Conservation (phyloP, 2,888 invertebrate genomes). For the Caenorhabditis sp. region DNA sequence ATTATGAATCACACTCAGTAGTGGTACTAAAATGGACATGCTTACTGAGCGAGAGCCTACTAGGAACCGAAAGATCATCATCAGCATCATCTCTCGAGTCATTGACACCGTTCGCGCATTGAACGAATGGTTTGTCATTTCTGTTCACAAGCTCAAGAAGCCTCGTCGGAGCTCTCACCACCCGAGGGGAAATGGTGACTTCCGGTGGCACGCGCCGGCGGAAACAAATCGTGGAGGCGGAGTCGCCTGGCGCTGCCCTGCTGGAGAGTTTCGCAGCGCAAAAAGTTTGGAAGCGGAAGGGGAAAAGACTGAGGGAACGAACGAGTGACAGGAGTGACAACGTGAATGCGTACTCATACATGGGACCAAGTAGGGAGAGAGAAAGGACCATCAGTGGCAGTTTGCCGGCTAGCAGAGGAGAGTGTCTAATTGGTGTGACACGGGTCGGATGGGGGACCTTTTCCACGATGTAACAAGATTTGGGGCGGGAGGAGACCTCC, state of each 20-base stretch:
- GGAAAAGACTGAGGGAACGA: slow-evolving; percentile 20
- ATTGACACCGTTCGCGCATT: too few relatives aligned
- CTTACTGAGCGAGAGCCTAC: too few relatives aligned
- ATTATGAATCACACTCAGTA: slow-evolving; percentile 37
- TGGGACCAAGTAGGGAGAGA: slow-evolving; percentile 1
- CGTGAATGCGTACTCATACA: slow-evolving; percentile 30
- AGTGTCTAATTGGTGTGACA: slow-evolving; percentile 55
- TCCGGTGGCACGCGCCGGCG: slow-evolving; percentile 49
- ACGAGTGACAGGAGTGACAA: slow-evolving; percentile 53
- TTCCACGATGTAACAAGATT: slow-evolving; percentile 50
- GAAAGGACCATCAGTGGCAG: slow-evolving; percentile 31
- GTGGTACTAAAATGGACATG: slow-evolving; percentile 16
- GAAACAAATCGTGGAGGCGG: slow-evolving; percentile 50
- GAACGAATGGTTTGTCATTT: too few relatives aligned
- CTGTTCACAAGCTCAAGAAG: slow-evolving; percentile 28
- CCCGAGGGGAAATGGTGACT: slow-evolving; percentile 49
- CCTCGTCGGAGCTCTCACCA: slow-evolving; percentile 27
- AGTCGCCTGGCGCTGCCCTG: slow-evolving; percentile 40
- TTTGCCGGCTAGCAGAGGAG: slow-evolving; percentile 29
- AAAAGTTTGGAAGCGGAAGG: slow-evolving; percentile 36
- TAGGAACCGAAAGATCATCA: too few relatives aligned
- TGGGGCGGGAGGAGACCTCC: slow-evolving; percentile 9
- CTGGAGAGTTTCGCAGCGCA: slow-evolving; percentile 34
- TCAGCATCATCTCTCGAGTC: too few relatives aligned
- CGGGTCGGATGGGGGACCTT: slow-evolving; percentile 28